Conservation (phyloP, 2,888 invertebrate species). For the Erannis defoliaria region DNA sequence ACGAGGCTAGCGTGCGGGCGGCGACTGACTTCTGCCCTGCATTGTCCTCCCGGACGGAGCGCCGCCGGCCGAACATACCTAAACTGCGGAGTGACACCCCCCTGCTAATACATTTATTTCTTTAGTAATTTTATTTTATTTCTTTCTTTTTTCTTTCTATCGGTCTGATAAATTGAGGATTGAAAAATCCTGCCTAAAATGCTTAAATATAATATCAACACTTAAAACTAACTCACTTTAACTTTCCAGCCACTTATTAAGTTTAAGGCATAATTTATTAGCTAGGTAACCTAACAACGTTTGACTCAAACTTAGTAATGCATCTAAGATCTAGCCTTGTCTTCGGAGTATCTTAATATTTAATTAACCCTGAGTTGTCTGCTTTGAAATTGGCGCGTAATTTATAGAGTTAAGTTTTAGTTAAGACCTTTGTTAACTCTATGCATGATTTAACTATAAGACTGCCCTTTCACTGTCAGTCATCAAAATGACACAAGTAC, state of each 20-base stretch:
- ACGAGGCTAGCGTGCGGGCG: no score
- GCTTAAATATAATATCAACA: constrained; percentile 15
- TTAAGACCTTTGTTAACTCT: background rate
- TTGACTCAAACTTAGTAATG: constrained; percentile 8
- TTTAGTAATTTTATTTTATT: no score
- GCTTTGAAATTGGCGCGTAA: background rate
- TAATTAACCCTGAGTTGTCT: constrained; percentile 4
- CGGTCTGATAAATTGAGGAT: no score
- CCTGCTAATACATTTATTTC: no score
- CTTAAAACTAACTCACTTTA: constrained; percentile 10
- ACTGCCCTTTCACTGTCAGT: no score
- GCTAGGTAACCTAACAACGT: constrained; percentile 15
- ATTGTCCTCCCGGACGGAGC: no score
- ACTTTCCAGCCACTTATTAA: constrained; percentile 5
- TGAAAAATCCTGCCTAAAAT: no score
- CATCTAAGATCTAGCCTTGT: constrained; percentile 11
- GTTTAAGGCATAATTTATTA: constrained; percentile 19
- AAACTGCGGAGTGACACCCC: no score
- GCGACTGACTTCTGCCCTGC: no score
- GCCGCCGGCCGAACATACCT: no score
- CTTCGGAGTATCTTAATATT: background rate
- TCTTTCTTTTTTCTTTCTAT: no score
- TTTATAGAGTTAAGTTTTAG: background rate
- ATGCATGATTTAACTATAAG: background rate
- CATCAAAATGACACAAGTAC: no score